These are phyloP conservation scores for Esox masquinongy DNA, from an alignment of 2,797 vertebrate genomes.

Conservation along the genomic window DNA sequence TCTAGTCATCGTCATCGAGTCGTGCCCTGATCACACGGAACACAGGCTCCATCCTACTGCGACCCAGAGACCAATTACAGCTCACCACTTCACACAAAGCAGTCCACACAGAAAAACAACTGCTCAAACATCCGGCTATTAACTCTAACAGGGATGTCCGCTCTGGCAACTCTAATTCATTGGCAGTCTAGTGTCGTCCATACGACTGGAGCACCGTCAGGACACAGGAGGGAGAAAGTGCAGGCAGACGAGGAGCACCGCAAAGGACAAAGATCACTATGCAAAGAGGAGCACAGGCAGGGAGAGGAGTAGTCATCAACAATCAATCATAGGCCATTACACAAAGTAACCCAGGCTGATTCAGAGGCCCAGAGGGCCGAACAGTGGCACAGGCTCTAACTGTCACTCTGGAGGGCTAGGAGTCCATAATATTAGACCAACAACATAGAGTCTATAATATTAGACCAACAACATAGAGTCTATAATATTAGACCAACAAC, in stretches of 20 bases:
- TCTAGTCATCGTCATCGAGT: constrained; percentile 11
- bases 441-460: too few relatives aligned
- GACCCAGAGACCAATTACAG: constrained; percentile 39
- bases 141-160: too few relatives aligned
- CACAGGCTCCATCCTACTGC: constrained; percentile 39
- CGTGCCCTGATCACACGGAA: constrained; percentile 41
- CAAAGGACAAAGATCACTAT: background rate
- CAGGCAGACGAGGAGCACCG: constrained; percentile 11
- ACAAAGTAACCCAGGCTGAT: constrained; percentile 38
- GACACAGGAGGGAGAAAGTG: constrained; percentile 25
- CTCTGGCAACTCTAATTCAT: too few relatives aligned
- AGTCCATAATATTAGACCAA: too few relatives aligned
- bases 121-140: too few relatives aligned
- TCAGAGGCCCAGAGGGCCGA: constrained; percentile 16
- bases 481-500: too few relatives aligned
- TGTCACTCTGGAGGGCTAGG: too few relatives aligned
- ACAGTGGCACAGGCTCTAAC: too few relatives aligned
- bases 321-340: constrained; percentile 26
- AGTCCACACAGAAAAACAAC: constrained; percentile 5
- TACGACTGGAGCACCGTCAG: constrained; percentile 47
- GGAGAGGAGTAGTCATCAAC: constrained; percentile 20
- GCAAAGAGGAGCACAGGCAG: background rate
- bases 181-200: too few relatives aligned
- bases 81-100: background rate
- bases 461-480: too few relatives aligned